phyloP scores from a whole-genome alignment of 2,797 vertebrate species.

The Macrochelys suwanniensis region DNA sequence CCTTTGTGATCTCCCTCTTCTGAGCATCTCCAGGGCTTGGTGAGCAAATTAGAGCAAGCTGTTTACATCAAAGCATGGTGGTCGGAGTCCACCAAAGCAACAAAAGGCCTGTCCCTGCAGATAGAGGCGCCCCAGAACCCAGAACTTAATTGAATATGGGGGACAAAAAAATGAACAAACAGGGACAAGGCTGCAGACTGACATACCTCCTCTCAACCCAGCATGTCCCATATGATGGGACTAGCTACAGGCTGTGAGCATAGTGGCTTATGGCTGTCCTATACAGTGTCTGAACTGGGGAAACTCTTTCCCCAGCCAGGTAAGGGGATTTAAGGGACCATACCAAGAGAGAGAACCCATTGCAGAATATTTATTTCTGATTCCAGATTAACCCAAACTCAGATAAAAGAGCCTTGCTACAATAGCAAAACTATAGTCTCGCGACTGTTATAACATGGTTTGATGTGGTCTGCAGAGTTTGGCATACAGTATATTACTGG shows the following conservation, averaged over 20 bases:
- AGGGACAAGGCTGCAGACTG: neutral
- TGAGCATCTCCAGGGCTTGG: neutral
- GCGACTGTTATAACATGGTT: neutral
- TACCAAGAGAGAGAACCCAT: neutral
- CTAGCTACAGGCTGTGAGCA: neutral
- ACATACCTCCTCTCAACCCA: neutral
- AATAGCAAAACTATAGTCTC: neutral
- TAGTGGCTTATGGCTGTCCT: neutral
- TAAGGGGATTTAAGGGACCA: neutral
- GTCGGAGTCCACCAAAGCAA: neutral
- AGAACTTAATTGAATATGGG: neutral
- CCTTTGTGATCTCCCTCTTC: neutral
- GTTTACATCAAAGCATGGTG: neutral
- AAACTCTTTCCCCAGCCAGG: neutral
- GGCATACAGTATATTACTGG: neutral
- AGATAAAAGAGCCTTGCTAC: neutral
- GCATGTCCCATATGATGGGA: neutral
- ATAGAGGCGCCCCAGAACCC: neutral
- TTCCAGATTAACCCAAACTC: neutral
- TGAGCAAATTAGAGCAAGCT: neutral
- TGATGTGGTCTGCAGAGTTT: neutral
- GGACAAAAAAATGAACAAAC: neutral
- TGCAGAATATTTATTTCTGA: neutral
- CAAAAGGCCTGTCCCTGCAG: neutral
- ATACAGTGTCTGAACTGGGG: neutral